phyloP scores from a whole-genome alignment of 2,888 invertebrate genomes.

The Sclerodermus sp. region DNA sequence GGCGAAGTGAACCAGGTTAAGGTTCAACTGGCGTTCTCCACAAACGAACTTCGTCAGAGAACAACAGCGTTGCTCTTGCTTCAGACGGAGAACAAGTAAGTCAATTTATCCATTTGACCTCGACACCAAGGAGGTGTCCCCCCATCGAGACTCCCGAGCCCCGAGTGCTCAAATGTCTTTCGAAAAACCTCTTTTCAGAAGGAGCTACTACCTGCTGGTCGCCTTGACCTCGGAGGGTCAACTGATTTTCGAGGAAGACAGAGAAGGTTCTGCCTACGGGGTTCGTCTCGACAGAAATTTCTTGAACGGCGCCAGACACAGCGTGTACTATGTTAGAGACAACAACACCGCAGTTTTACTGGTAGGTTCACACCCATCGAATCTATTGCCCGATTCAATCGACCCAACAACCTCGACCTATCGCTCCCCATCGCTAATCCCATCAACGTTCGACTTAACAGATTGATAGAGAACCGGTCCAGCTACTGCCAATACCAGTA shows the following conservation, averaged over 20 bases:
- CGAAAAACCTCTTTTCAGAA: slow-evolving; percentile 63
- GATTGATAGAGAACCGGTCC: slow-evolving; percentile 77
- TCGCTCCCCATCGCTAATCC: too few relatives aligned
- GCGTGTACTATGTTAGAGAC: slow-evolving; percentile 70
- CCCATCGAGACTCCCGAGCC: too few relatives aligned
- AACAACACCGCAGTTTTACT: slow-evolving; percentile 69
- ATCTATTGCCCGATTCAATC: neutral
- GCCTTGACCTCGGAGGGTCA: slow-evolving; percentile 83
- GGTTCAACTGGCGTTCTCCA: slow-evolving; percentile 85
- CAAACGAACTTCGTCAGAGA: slow-evolving; percentile 75
- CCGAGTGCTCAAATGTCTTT: slow-evolving; percentile 25
- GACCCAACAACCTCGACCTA: too few relatives aligned
- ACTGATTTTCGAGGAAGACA: slow-evolving; percentile 82
- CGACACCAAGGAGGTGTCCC: neutral
- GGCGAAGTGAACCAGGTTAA: slow-evolving; percentile 76
- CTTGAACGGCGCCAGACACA: slow-evolving; percentile 79
- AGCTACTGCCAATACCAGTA: slow-evolving; percentile 69
- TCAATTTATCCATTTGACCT: neutral
- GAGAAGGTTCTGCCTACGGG: slow-evolving; percentile 74
- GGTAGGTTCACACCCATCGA: slow-evolving; percentile 40
- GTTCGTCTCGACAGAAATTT: slow-evolving; percentile 80
- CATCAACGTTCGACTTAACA: slow-evolving; percentile 38
- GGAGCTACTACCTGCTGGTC: slow-evolving; percentile 81
- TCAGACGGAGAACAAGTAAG: slow-evolving; percentile 81
- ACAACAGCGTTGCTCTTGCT: slow-evolving; percentile 77